These are phyloP conservation scores for Mionectes olivaceus DNA, from an alignment of 2,797 vertebrate species.

Conservation along the genomic window DNA sequence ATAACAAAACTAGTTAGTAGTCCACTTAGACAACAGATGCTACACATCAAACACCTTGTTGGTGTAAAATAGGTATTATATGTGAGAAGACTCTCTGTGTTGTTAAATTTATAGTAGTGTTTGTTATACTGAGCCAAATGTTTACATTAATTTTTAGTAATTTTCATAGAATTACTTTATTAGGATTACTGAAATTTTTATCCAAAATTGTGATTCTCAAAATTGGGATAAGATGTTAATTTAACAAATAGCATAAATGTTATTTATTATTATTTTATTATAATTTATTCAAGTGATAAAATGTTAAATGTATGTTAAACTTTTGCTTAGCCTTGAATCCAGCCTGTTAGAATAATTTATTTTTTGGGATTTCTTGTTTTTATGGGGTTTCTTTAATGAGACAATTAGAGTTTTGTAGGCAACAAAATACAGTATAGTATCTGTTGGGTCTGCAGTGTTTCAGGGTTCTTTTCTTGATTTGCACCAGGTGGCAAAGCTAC, in stretches of 20 bases:
- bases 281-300: not conserved
- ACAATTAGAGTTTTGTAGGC: slow-evolving; percentile 18
- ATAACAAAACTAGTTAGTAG: not conserved
- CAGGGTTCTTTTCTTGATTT: slow-evolving; percentile 71
- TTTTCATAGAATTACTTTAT: not conserved
- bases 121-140: not conserved
- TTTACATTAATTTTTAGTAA: not conserved
- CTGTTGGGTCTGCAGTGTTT: slow-evolving; percentile 42
- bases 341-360: not conserved
- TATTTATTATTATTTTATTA: not conserved
- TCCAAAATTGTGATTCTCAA: not conserved
- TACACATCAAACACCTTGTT: not conserved
- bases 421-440: slow-evolving; percentile 24
- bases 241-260: not conserved
- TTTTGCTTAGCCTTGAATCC: not conserved
- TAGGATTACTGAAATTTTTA: not conserved
- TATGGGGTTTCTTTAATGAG: not conserved
- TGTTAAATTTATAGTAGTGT: not conserved
- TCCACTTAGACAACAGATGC: not conserved
- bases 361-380: not conserved
- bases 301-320: not conserved
- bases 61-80: not conserved
- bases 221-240: not conserved
- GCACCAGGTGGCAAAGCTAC: slow-evolving; percentile 67
- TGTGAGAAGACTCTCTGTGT: not conserved